Conservation (phyloP, 2,888 invertebrate genomes). For the Meiosimyza platycephala region DNA sequence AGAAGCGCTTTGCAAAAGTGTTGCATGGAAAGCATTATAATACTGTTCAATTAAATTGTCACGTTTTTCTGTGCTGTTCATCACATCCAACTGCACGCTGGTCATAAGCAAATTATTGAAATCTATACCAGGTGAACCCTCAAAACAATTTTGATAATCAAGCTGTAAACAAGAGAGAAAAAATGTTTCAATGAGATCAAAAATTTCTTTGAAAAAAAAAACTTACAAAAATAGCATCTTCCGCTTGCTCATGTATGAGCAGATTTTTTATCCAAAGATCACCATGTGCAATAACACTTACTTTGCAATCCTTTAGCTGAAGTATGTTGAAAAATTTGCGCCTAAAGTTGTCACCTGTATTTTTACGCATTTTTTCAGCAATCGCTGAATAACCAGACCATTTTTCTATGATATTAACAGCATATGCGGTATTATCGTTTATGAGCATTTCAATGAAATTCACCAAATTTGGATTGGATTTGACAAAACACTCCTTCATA, state of each 20-base stretch:
- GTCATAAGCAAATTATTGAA: constrained; percentile 32
- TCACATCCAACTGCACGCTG: constrained; percentile 28
- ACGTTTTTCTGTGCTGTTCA: background rate
- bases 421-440: constrained; percentile 22
- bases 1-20: background rate
- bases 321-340: constrained; percentile 25
- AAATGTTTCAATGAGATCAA: background rate
- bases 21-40: constrained; percentile 10
- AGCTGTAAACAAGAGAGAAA: constrained; percentile 13
- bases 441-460: background rate
- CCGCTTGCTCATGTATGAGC: constrained; percentile 7
- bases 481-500: constrained; percentile 18
- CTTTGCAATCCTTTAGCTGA: background rate
- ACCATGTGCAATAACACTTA: constrained; percentile 23
- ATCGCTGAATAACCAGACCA: constrained; percentile 29
- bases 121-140: constrained; percentile 30
- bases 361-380: constrained; percentile 30
- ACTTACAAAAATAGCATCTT: constrained; percentile 35
- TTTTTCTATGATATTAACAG: constrained; percentile 20
- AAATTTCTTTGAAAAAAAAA: background rate
- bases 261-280: constrained; percentile 37
- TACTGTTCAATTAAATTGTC: constrained; percentile 26
- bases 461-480: background rate
- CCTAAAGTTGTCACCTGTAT: constrained; percentile 30
- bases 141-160: constrained; percentile 33